phyloP scores from a whole-genome alignment of 1,140 invertebrate genomes.

The Sarcophaga bullata region DNA sequence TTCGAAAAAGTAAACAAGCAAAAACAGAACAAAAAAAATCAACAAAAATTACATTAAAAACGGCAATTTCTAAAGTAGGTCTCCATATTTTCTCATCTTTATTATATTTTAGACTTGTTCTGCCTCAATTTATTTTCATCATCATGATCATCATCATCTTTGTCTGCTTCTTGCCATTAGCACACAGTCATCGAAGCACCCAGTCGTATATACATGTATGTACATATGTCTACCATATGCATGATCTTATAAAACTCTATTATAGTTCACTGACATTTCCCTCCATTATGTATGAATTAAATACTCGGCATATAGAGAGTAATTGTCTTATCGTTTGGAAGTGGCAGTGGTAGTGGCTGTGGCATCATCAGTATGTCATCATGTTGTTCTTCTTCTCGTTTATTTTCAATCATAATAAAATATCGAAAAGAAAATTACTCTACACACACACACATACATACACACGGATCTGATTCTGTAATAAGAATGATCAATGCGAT shows the following conservation, averaged over 20 bases:
- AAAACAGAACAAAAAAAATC: not conserved
- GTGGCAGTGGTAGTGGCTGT: not conserved
- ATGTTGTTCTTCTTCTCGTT: not conserved
- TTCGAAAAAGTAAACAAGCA: too few relatives aligned
- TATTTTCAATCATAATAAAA: conserved; percentile 2
- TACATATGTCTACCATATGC: too few relatives aligned
- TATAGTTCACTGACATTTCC: conserved; percentile 24
- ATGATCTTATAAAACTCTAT: conserved; percentile 12
- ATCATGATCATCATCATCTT: too few relatives aligned
- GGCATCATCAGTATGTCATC: not conserved
- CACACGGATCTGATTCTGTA: not conserved
- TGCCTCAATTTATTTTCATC: not conserved
- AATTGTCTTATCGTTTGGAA: not conserved
- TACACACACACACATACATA: too few relatives aligned
- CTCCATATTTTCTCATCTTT: not conserved
- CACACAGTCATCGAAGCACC: not conserved
- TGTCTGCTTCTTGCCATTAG: not conserved
- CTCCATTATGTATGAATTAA: not conserved
- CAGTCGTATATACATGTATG: too few relatives aligned
- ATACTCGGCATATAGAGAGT: not conserved
- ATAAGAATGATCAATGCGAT: conserved; percentile 6
- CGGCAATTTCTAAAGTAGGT: conserved; percentile 8
- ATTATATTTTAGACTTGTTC: not conserved
- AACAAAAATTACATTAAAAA: not conserved
- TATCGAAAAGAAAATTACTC: not conserved